Base-by-base conservation (phyloP, 1,140 invertebrate species). In the Dendroctonus ponderosae region DNA sequence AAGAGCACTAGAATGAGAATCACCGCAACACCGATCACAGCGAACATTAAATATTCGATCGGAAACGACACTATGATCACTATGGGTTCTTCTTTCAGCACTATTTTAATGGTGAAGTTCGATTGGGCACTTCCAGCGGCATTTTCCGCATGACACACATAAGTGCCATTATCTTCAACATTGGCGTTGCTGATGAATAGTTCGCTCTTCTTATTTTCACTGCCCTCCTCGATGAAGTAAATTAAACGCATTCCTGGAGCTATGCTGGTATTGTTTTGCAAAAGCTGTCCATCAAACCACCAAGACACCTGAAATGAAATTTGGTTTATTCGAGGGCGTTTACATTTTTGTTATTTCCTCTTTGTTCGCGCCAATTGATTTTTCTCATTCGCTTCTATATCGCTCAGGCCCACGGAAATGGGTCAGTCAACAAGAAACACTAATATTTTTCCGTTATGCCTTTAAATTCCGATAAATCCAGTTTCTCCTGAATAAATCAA, bases 101-200 rank as follows among this genome's bases (percentile, higher is more conserved):
- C 82, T 14, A 91, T 85, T 62, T 85, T 81, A 38, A 94, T 82
- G 0, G 91, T 91, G 62, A 91, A 90, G 74, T 93, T 93, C 3
- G 88, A 86, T 61, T 85, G 84, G 0, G 86, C 82, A 57, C 81
- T 85, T 11, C 92, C 92, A 0, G 91, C 92, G 5, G 87, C 85
- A 74, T 95, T 94, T 72, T 91, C 89, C 0, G 91, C 92, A 1
- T 88, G 79, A 74, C 92, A 94, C 0, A 87, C 84, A 74, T 91
- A 94, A 5, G 87, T 90, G 4, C 92, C 92, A 70, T 93, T 92
- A 63, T 91, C 88, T 64, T 89, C 88, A 44, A 81, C 82, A 37
- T 85, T 88, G 15, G 88, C 84, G 75, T 91, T 89, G 68, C 86
- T 87, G 70, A 91, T 90, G 73, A 88, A 86, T 37, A 91, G 80